These are phyloP conservation scores for Chalcosyrphus nemorum DNA, from an alignment of 2,888 invertebrate genomes.

Conservation along the genomic window DNA sequence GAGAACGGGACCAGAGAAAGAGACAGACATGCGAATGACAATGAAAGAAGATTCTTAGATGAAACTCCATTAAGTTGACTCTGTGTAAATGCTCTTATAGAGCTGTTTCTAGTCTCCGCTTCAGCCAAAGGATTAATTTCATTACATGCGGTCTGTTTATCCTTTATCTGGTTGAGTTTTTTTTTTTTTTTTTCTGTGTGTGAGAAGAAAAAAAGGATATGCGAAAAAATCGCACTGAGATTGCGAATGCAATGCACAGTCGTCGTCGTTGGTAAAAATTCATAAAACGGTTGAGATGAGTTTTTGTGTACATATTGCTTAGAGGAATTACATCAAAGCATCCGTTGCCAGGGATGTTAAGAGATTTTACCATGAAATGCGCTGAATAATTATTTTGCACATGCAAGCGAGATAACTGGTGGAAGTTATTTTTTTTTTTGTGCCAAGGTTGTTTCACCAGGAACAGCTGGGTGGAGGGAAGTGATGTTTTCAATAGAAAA, in stretches of 20 bases:
- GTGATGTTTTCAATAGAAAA: not conserved
- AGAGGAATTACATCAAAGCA: not conserved
- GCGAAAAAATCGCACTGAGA: not conserved
- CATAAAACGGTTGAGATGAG: not conserved
- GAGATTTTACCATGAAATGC: not conserved
- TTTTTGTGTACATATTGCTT: not conserved
- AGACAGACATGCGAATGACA: constrained; percentile 65
- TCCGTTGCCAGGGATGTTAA: not conserved
- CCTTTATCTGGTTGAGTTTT: constrained; percentile 50
- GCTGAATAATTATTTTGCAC: not conserved
- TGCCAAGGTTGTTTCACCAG: not conserved
- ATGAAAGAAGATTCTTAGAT: constrained; percentile 60
- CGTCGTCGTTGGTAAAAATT: not conserved
- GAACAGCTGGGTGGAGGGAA: not conserved
- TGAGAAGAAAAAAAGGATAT: not conserved
- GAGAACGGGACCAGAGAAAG: constrained; percentile 6
- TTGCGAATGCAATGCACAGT: not conserved
- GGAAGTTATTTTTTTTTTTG: not conserved
- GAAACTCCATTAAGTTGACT: constrained; percentile 71
- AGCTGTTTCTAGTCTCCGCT: constrained; percentile 42
- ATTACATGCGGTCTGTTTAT: constrained; percentile 70
- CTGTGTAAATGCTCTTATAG: constrained; percentile 66
- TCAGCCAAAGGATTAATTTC: constrained; percentile 70
- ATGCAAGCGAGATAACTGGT: not conserved
- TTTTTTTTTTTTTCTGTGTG: no score